Percentiles rank a stretch among this genome's conserved stretches.
phyloP scores from a whole-genome alignment of 2,113 vertebrate species.

The Salvelinus sp. region DNA sequence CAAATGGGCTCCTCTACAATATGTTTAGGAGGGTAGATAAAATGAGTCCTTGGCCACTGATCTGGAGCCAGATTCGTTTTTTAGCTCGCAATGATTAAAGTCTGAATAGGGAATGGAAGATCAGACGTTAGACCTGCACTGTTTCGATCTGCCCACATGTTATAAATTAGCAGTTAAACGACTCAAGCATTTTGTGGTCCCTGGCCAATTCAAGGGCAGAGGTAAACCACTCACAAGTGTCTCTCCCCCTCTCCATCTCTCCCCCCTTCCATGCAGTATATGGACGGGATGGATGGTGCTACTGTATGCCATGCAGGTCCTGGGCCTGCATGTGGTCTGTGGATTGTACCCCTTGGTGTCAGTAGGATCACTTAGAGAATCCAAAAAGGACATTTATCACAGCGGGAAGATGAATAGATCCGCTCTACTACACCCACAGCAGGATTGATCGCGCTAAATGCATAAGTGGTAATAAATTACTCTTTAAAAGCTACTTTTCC shows the following conservation, averaged over 20 bases:
- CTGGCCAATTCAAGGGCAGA: constrained; percentile 63
- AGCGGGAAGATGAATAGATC: constrained; percentile 54
- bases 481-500: constrained; percentile 40
- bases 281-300: constrained; percentile 8
- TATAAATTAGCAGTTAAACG: constrained; percentile 70
- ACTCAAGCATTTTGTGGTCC: constrained; percentile 60
- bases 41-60: constrained; percentile 70
- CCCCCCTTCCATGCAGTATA: too few relatives aligned
- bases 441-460: constrained; percentile 37
- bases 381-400: constrained; percentile 64
- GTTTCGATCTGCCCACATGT: constrained; percentile 67
- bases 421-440: constrained; percentile 48
- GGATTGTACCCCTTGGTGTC: constrained; percentile 37
- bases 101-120: constrained; percentile 59
- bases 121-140: constrained; percentile 55
- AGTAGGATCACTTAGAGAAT: constrained; percentile 50
- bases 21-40: constrained; percentile 67
- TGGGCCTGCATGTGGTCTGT: constrained; percentile 30
- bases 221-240: constrained; percentile 24
- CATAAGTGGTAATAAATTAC: constrained; percentile 58
- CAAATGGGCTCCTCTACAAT: constrained; percentile 67
- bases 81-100: constrained; percentile 68
- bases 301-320: constrained; percentile 46
- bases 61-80: constrained; percentile 70
- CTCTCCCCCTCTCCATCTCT: background rate